Percentiles rank a stretch among this genome's conserved stretches.
Conservation (phyloP, 1,140 invertebrate genomes). For the Drosophila nasuta region DNA sequence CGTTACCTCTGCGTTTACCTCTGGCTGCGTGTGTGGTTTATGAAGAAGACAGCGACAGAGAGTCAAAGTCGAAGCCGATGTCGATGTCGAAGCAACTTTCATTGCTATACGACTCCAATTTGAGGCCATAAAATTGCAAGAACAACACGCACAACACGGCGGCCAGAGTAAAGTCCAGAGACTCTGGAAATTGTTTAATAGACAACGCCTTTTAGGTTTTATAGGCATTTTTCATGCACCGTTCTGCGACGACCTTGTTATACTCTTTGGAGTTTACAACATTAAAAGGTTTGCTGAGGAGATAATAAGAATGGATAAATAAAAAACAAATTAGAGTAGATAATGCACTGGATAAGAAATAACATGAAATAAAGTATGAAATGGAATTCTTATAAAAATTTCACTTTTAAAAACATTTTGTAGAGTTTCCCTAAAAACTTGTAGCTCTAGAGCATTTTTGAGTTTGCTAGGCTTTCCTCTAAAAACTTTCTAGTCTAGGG, state of each 20-base stretch:
- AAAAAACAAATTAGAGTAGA: background rate
- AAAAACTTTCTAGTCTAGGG: background rate
- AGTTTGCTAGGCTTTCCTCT: no score
- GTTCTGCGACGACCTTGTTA: conserved; percentile 30
- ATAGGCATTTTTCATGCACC: conserved; percentile 55
- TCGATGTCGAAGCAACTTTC: conserved; percentile 31
- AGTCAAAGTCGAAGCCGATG: conserved; percentile 18
- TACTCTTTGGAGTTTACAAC: background rate
- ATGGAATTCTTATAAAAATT: no score
- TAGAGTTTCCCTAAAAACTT: no score
- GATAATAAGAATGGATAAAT: no score
- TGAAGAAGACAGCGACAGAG: conserved; percentile 15
- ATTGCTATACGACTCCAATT: conserved; percentile 53
- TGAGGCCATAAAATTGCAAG: conserved; percentile 38
- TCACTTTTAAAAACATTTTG: no score
- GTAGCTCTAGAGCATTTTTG: no score
- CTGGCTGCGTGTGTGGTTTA: conserved; percentile 49
- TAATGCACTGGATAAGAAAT: no score
- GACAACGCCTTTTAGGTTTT: conserved; percentile 67
- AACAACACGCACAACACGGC: conserved; percentile 6
- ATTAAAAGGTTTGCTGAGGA: no score
- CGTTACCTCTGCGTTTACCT: conserved; percentile 16
- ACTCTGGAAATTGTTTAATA: conserved; percentile 61
- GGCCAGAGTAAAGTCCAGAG: conserved; percentile 32
- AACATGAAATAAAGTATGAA: no score